Evolutionary conservation across 1,140 invertebrate species (phyloP).

Genomic region (Stenopsyche tienmushanensis): DNA sequence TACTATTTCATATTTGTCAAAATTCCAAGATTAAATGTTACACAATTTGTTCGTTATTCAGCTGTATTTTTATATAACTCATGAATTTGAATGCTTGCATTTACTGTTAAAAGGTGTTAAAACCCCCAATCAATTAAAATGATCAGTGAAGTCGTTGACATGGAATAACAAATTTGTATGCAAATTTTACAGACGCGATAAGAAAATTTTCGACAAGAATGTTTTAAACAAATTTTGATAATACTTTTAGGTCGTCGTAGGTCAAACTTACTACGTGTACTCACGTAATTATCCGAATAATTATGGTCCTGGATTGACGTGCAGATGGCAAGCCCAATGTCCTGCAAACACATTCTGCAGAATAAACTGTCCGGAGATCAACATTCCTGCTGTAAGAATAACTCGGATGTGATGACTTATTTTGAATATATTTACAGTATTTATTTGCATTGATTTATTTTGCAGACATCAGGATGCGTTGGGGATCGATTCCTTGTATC

Average conservation of each 20-base stretch:
- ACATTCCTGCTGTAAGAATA: slow-evolving; percentile 54
- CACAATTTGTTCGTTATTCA: too few relatives aligned
- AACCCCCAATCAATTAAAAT: too few relatives aligned
- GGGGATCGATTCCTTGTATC: slow-evolving; percentile 55
- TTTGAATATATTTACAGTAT: slow-evolving; percentile 2
- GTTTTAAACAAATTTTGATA: background rate
- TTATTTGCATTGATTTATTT: slow-evolving; percentile 1
- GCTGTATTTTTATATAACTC: too few relatives aligned
- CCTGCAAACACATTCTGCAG: slow-evolving; percentile 49
- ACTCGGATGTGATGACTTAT: background rate
- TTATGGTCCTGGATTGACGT: slow-evolving; percentile 49
- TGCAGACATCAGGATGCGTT: slow-evolving; percentile 48
- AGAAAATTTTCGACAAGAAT: background rate
- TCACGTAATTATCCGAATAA: slow-evolving; percentile 54
- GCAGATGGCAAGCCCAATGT: slow-evolving; percentile 55
- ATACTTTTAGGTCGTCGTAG: slow-evolving; percentile 45
- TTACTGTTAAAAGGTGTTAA: too few relatives aligned
- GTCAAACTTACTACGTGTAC: slow-evolving; percentile 51
- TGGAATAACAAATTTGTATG: too few relatives aligned
- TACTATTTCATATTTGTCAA: too few relatives aligned
- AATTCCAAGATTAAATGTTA: too few relatives aligned
- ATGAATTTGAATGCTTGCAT: too few relatives aligned
- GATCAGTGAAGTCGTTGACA: too few relatives aligned
- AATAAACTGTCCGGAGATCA: slow-evolving; percentile 50
- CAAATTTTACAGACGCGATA: too few relatives aligned